Conservation (phyloP, 1,140 invertebrate species). For the Hypothenemus hampei region DNA sequence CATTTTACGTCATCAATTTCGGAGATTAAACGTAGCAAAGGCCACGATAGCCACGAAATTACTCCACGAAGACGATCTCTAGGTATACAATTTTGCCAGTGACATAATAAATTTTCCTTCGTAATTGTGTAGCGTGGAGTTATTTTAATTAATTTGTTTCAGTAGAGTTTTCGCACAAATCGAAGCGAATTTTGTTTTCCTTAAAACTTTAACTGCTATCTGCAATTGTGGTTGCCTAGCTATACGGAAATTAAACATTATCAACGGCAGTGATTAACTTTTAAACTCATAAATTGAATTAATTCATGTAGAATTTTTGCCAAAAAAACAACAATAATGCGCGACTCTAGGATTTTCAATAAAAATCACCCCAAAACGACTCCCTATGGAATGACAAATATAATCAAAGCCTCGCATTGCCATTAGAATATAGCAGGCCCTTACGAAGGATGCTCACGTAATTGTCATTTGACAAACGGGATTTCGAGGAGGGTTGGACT, state of each 20-base stretch:
- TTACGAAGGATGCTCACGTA: conserved; percentile 40
- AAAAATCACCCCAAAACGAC: conserved; percentile 25
- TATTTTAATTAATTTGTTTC: no score
- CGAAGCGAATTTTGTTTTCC: neutral
- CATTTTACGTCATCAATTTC: conserved; percentile 24
- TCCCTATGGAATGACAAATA: conserved; percentile 41
- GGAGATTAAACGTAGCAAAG: conserved; percentile 7
- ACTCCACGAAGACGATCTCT: no score
- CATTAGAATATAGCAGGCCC: conserved; percentile 43
- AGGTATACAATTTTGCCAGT: no score
- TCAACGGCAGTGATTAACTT: neutral
- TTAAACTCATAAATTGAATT: neutral
- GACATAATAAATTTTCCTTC: no score
- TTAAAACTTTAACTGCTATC: neutral
- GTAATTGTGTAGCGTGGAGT: no score
- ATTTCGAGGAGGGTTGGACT: neutral
- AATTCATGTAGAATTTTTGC: neutral
- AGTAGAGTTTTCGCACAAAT: no score
- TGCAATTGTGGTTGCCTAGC: neutral
- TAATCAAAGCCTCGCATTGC: conserved; percentile 36
- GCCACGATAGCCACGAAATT: no score
- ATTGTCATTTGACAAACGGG: conserved; percentile 31
- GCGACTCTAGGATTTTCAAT: conserved; percentile 16
- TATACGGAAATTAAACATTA: neutral
- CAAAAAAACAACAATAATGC: neutral